Evolutionary conservation across 2,888 invertebrate genomes (phyloP).

Genomic region (Carcina quercana): DNA sequence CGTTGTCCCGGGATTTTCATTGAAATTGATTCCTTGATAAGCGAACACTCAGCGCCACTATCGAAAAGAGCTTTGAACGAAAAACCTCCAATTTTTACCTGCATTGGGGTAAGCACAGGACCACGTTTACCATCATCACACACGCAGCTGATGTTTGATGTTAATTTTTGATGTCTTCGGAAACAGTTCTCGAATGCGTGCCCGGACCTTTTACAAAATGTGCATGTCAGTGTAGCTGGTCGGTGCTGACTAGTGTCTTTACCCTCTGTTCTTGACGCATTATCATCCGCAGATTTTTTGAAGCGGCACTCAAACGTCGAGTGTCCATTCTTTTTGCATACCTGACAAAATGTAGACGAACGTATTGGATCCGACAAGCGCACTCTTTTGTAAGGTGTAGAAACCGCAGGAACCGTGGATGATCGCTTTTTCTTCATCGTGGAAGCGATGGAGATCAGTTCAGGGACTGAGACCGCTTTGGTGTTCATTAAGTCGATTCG

Average conservation of each 20-base stretch:
- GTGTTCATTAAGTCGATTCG: slow-evolving; percentile 23
- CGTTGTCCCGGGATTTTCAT: slow-evolving; percentile 19
- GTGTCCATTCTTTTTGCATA: slow-evolving; percentile 16
- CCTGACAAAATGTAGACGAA: slow-evolving; percentile 5
- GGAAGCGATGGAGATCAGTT: slow-evolving; percentile 21
- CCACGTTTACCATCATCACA: too few species aligned
- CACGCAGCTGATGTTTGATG: slow-evolving; percentile 21
- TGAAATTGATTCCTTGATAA: slow-evolving; percentile 21
- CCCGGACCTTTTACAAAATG: slow-evolving; percentile 19
- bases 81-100: background rate
- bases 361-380: slow-evolving; percentile 6
- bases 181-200: slow-evolving; percentile 23
- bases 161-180: slow-evolving; percentile 13
- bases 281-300: slow-evolving; percentile 9
- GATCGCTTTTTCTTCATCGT: slow-evolving; percentile 10
- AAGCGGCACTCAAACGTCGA: slow-evolving; percentile 1
- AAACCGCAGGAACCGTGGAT: slow-evolving; percentile 2
- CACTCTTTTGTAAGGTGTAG: slow-evolving; percentile 8
- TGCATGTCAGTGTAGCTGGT: slow-evolving; percentile 10
- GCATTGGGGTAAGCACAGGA: slow-evolving; percentile 12
- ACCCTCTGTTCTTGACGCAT: slow-evolving; percentile 3
- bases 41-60: slow-evolving; percentile 26
- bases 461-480: slow-evolving; percentile 19
- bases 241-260: slow-evolving; percentile 5
- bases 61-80: slow-evolving; percentile 20